Evolutionary conservation across 2,888 invertebrate genomes (phyloP), one percentile per base, ranked within the genome.

Genomic region (Tinea pellionella): DNA sequence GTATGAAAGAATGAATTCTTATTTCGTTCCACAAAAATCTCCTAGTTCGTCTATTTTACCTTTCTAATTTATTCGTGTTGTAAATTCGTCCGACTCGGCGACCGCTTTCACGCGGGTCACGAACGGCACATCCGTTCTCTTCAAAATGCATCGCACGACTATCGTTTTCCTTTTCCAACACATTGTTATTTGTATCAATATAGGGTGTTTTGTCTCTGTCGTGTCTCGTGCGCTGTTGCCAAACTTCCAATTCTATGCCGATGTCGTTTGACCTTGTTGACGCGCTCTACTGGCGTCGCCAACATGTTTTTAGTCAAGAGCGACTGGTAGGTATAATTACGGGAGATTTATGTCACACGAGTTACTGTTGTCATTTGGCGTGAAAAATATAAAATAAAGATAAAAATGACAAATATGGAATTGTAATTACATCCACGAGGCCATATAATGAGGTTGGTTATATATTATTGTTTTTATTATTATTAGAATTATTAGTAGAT

Each of bases 91-190:
- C 75, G 77, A 73, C 73, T 68, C 65, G 67, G 70, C 67, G 69
- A 69, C 71, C 75, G 80, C 85, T 85, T 85, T 86, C 86, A 79
- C 80, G 78, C 73, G 74, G 81, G 82, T 83, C 82, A 82, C 81
- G 79, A 80, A 77, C 77, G 30, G 32, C 57, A 57, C 57, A 57
- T 57, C 83, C 80, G 85, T 80, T 85, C 81, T 75, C 76, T 75
- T 78, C 75, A 71, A 77, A 83, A 79, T 79, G 82, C 77, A 81
- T 78, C 81, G 80, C 78, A 72, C 70, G 70, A 78, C 72, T 74
- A 51, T 59, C 65, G 69, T 69, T 65, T 61, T 84, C 81, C 74
- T 75, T 63, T 63, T 83, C 69, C 64, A 62, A 59, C 66, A 1
- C 60, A 16, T 42, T 18, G 7, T 1, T n/a, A 12, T 37, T 53